Evolutionary conservation across 2,888 invertebrate genomes (phyloP), one percentile per base, ranked within the genome.

Genomic region (Odontothrips loti): DNA sequence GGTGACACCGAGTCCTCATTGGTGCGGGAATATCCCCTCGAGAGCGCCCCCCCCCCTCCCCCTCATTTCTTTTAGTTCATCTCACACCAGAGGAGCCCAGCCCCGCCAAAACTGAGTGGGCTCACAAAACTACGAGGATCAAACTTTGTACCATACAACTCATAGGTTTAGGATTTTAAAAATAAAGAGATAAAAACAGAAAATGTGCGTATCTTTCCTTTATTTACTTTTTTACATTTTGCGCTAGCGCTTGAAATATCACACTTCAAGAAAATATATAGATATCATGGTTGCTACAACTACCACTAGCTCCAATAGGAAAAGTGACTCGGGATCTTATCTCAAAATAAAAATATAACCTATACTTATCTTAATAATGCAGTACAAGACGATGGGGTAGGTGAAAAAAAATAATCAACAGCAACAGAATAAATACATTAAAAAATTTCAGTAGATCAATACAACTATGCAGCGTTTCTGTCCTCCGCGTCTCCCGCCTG

Each of bases 101-200:
- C 23, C 58, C 58, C 58, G 58, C 58, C 58, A 58, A 20, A 4
- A 20, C 58, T 27, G 27, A 27, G 8, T 58, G 58, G 58, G 58
- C 58, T 20, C 20, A 17, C 58, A n/a, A 20, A 58, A 58, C 58
- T 58, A 58, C 23, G 68, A 75, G 23, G 23, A 75, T 75, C 68
- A 75, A 75, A 75, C 12, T 27, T 75, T 75, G 68, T 75, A 75
- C 68, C 68, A 75, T 75, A 75, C 23, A 9, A 75, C 27, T 27
- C 20, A 58, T 75, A 75, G 68, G 27, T 27, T 75, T 75, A 75
- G 27, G 68, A 75, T 75, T 75, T 75, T 75, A 75, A 75, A 75
- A 75, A 75, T 23, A 23, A 75, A 75, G 23, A 75, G 8, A 75
- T 9, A 75, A 75, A n/a, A 68, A 12, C 27, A 75, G 27, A 27